Conservation (phyloP, 2,113 vertebrate genomes). For the Ahaetulla prasina region DNA sequence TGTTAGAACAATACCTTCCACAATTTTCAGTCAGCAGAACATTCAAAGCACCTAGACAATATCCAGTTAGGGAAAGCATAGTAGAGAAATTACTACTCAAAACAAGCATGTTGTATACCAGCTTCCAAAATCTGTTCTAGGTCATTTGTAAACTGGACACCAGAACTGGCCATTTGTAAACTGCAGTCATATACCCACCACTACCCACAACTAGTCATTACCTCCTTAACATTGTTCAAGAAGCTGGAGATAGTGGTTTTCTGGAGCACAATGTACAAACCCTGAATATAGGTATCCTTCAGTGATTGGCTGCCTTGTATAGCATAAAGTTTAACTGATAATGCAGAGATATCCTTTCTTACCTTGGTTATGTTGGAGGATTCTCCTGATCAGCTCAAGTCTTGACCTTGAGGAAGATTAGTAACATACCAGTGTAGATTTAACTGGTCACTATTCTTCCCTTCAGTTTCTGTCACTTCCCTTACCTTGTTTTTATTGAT, state of each 20-base stretch:
- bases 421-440: rapidly evolving
- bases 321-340: neutral
- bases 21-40: neutral
- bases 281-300: too few relatives aligned
- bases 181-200: neutral
- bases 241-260: neutral
- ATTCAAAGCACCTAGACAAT: neutral
- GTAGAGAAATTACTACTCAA: neutral
- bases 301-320: neutral
- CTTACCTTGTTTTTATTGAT: neutral
- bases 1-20: neutral
- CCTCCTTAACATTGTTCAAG: neutral
- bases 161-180: neutral
- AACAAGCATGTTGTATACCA: neutral
- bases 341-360: neutral
- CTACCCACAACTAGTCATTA: neutral
- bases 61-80: neutral
- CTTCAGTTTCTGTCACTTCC: too few relatives aligned
- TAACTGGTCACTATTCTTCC: neutral
- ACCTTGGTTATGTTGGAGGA: neutral
- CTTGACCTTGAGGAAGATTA: conserved; percentile 23
- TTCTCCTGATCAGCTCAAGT: neutral
- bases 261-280: too few relatives aligned
- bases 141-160: neutral
- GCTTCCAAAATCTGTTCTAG: neutral